Percentiles rank a stretch among this genome's conserved stretches.
phyloP scores from a whole-genome alignment of 2,888 invertebrate species.

The Cheilosia scutellata region DNA sequence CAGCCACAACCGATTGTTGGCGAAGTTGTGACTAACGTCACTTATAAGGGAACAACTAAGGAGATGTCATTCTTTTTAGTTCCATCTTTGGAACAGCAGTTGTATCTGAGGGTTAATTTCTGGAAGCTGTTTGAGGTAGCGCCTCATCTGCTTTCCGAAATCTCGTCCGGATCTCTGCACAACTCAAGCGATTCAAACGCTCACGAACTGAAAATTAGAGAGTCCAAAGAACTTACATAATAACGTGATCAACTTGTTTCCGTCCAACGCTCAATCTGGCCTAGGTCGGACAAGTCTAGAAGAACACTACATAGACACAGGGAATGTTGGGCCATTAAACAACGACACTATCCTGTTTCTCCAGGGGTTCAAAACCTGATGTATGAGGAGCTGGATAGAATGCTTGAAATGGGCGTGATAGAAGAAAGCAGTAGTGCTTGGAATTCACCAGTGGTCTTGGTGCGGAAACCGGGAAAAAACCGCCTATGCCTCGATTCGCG shows the following conservation, averaged over 20 bases:
- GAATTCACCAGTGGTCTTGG: too few species aligned
- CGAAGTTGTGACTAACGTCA: background rate
- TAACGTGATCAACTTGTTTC: background rate
- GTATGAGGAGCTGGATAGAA: too few species aligned
- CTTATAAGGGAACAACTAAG: constrained; percentile 5
- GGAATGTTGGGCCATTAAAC: constrained; percentile 21
- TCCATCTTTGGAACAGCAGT: background rate
- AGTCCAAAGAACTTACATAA: background rate
- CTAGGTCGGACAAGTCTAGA: constrained; percentile 42
- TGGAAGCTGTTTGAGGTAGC: constrained; percentile 27
- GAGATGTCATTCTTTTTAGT: background rate
- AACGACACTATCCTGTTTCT: constrained; percentile 56
- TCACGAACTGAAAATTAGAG: background rate
- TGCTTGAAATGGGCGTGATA: too few species aligned
- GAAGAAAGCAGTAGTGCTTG: too few species aligned
- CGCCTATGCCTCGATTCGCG: too few species aligned
- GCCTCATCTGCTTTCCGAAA: constrained; percentile 7
- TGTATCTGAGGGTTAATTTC: constrained; percentile 16
- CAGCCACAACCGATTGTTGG: constrained; percentile 25
- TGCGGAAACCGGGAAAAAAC: too few species aligned
- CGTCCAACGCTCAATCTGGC: background rate
- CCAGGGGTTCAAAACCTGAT: constrained; percentile 37
- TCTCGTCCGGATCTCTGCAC: background rate
- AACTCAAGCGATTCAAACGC: background rate
- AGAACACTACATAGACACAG: constrained; percentile 37